These are phyloP conservation scores for Enteromius viviparus DNA, from an alignment of 2,797 vertebrate genomes.

Conservation along the genomic window DNA sequence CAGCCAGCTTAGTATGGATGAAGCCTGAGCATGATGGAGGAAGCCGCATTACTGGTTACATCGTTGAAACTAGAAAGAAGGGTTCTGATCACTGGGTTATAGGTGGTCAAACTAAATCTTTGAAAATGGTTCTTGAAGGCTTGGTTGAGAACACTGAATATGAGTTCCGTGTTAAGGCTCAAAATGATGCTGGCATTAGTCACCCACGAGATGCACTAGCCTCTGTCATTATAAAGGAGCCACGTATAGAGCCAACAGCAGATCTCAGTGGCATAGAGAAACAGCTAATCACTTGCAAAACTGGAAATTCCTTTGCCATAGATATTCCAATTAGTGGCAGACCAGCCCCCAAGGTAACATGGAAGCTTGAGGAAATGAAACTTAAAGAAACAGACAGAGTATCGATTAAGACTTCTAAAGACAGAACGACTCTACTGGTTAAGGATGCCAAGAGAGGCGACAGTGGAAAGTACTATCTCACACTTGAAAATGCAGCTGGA, in stretches of 20 bases:
- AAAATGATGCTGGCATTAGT: conserved; percentile 93
- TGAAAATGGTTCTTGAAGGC: conserved; percentile 90
- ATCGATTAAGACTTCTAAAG: conserved; percentile 87
- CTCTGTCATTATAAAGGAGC: conserved; percentile 96
- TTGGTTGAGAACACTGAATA: conserved; percentile 93
- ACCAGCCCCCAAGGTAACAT: conserved; percentile 92
- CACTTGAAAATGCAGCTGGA: conserved; percentile 91
- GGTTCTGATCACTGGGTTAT: conserved; percentile 87
- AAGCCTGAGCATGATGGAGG: conserved; percentile 98
- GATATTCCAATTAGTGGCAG: conserved; percentile 96
- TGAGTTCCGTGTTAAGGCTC: conserved; percentile 94
- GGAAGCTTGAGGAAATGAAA: conserved; percentile 99
- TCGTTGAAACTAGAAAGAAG: conserved; percentile 91
- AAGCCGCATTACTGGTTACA: conserved; percentile 91
- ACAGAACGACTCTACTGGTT: conserved; percentile 88
- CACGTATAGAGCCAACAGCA: conserved; percentile 95
- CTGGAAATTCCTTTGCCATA: conserved; percentile 88
- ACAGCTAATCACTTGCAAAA: conserved; percentile 95
- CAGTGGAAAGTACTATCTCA: conserved; percentile 96
- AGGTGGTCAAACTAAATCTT: conserved; percentile 89
- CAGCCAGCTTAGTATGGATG: conserved; percentile 92
- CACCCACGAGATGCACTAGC: conserved; percentile 90
- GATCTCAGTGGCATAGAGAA: conserved; percentile 96
- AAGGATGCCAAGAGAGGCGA: conserved; percentile 97
- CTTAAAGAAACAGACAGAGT: conserved; percentile 96